Evolutionary conservation across 2,888 invertebrate species (phyloP).

Genomic region (Syrista parreyssii): DNA sequence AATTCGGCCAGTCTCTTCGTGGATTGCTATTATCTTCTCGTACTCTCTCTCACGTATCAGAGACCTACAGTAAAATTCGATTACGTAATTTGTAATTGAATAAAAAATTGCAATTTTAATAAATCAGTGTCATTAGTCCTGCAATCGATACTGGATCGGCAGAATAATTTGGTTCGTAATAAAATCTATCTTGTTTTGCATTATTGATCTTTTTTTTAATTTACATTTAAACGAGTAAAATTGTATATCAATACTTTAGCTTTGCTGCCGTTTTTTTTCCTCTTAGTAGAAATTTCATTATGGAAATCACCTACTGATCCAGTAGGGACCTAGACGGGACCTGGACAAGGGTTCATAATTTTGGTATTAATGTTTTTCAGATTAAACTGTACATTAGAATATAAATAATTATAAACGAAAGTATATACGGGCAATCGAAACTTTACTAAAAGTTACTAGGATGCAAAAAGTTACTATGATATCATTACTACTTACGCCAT

Average conservation of each 20-base stretch:
- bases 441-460: too few relatives aligned
- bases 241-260: too few relatives aligned
- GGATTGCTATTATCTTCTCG: constrained; percentile 4
- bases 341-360: neutral
- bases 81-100: too few relatives aligned
- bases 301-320: neutral
- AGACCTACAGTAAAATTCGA: neutral
- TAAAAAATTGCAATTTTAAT: neutral
- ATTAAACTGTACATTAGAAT: neutral
- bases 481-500: neutral
- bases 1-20: constrained; percentile 8
- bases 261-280: too few relatives aligned
- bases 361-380: neutral
- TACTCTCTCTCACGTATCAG: neutral
- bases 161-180: neutral
- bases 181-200: too few relatives aligned
- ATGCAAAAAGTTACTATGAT: neutral
- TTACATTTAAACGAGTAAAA: too few relatives aligned
- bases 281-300: neutral
- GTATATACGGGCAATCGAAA: neutral
- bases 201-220: too few relatives aligned
- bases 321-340: neutral
- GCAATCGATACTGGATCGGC: neutral
- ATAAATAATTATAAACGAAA: neutral
- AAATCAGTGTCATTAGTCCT: neutral